Evolutionary conservation across 2,888 invertebrate species (phyloP), one percentile per base, ranked within the genome.

Genomic region (Craniophora ligustri): DNA sequence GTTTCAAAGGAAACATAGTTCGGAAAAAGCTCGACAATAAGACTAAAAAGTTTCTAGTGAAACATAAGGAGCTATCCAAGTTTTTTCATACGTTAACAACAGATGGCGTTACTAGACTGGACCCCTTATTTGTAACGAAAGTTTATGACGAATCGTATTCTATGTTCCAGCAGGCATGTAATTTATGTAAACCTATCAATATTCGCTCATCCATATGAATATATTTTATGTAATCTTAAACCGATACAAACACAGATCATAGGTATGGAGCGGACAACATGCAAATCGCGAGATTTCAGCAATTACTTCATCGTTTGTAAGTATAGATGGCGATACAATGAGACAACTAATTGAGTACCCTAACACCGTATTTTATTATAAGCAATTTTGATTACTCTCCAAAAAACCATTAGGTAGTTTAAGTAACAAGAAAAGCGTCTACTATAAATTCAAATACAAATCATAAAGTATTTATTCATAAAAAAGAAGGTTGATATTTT

Each of bases 51-150:
- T n/a, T n/a, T n/a, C n/a, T 21, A 7, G 21, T 5, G 10, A 23
- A 10, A 2, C 10, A 5, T 10, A 2, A 3, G 3, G 16, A 31
- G 26, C 14, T 56, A 55, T 35, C 13, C 1, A 5, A n/a, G 16
- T 14, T 13, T 2, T 5, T 10, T 5, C 13, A 10, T 10, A 1
- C 2, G 0, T 21, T 19, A 8, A 5, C 14, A 10, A 7, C 21
- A 61, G 47, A 61, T 61, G 62, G 34, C 53, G 16, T 34, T 21
- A 15, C 18, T 10, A 2, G 6, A 18, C n/a, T n/a, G n/a, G n/a
- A n/a, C n/a, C n/a, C n/a, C n/a, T n/a, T n/a, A n/a, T n/a, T n/a
- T n/a, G n/a, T n/a, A n/a, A n/a, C n/a, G n/a, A n/a, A n/a, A n/a
- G n/a, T n/a, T n/a, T n/a, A n/a, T n/a, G n/a, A n/a, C n/a, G n/a